Conservation (phyloP, 1,140 invertebrate genomes). For the Antheraea pernyi region DNA sequence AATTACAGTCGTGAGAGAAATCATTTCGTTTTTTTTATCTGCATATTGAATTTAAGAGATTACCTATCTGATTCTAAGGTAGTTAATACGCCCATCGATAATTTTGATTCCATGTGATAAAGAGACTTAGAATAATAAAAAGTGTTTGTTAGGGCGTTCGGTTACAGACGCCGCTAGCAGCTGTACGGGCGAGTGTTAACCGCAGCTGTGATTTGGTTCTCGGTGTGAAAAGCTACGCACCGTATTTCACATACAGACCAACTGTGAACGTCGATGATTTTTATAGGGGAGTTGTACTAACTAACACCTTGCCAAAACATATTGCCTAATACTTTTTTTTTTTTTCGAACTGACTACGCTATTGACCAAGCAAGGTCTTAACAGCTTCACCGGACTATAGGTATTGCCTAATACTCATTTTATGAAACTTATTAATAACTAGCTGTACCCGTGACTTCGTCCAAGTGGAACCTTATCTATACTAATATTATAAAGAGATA, state of each 20-base stretch:
- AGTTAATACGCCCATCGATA: background rate
- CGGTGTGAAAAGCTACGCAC: constrained; percentile 62
- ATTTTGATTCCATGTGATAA: background rate
- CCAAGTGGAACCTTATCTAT: too few species aligned
- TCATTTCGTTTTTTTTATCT: background rate
- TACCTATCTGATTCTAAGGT: background rate
- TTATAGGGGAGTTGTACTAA: constrained; percentile 34
- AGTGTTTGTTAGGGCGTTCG: constrained; percentile 74
- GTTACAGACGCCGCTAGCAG: constrained; percentile 52
- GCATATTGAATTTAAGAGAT: background rate
- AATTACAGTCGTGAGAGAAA: background rate
- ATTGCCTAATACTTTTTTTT: too few species aligned
- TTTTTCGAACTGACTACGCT: too few species aligned
- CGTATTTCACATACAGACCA: constrained; percentile 57
- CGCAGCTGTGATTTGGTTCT: constrained; percentile 48
- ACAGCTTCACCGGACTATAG: too few species aligned
- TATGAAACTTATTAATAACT: too few species aligned
- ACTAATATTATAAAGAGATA: too few species aligned
- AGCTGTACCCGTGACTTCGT: too few species aligned
- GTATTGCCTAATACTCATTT: too few species aligned
- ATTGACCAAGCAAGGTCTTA: too few species aligned
- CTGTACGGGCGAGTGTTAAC: constrained; percentile 39
- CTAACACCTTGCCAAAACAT: constrained; percentile 40
- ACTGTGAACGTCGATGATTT: constrained; percentile 30
- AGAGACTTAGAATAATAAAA: constrained; percentile 48